Evolutionary conservation across 2,888 invertebrate species (phyloP).

Genomic region (Synergus japonicus): DNA sequence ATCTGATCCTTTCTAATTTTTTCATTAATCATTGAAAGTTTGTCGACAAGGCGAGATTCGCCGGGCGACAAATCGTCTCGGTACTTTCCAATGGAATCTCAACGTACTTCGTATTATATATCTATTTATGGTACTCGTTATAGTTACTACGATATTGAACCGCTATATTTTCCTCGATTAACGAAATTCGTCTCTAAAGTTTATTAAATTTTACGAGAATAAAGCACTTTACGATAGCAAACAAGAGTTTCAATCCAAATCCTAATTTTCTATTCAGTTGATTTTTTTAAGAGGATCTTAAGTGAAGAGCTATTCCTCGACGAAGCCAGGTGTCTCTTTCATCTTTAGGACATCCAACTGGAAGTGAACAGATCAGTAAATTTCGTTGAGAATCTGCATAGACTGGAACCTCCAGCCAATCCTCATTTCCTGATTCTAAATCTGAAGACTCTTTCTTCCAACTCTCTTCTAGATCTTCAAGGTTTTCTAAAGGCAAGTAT

Average conservation of each 20-base stretch:
- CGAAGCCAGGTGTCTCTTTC: conserved; percentile 68
- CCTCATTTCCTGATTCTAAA: conserved; percentile 52
- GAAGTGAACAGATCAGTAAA: conserved; percentile 68
- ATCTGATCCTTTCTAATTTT: background rate
- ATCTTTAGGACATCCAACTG: conserved; percentile 66
- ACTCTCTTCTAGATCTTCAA: conserved; percentile 42
- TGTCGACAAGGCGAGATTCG: conserved; percentile 44
- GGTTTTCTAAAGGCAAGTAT: conserved; percentile 60
- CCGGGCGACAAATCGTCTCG: conserved; percentile 58
- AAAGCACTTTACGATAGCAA: conserved; percentile 69
- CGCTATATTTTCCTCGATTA: conserved; percentile 63
- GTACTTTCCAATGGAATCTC: conserved; percentile 65
- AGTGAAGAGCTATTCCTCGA: conserved; percentile 70
- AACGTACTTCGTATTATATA: conserved; percentile 62
- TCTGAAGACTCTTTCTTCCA: conserved; percentile 32
- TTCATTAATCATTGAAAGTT: conserved; percentile 52
- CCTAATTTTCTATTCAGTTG: background rate
- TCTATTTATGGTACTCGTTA: conserved; percentile 60
- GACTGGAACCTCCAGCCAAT: conserved; percentile 66
- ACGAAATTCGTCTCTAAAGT: conserved; percentile 65
- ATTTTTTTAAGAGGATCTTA: conserved; percentile 52
- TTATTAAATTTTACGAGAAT: conserved; percentile 71
- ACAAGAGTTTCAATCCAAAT: conserved; percentile 44
- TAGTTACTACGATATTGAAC: conserved; percentile 59
- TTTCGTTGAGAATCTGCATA: conserved; percentile 69